phyloP scores from a whole-genome alignment of 1,140 invertebrate genomes.

The Dinoponera quadriceps region DNA sequence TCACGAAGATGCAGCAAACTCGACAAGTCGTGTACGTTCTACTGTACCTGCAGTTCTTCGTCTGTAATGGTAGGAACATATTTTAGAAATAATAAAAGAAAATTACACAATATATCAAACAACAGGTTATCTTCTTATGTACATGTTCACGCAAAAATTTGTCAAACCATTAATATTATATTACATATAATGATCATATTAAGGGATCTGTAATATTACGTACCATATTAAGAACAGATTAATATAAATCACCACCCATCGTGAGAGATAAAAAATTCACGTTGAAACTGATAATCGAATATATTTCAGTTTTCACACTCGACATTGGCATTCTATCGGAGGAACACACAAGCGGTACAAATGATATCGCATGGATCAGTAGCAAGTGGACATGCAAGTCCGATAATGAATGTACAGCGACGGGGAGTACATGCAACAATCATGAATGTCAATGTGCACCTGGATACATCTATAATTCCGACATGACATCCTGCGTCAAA shows the following conservation, averaged over 20 bases:
- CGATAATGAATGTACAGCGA: constrained; percentile 50
- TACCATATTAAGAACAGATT: too few relatives aligned
- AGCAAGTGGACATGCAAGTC: constrained; percentile 46
- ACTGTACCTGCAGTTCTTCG: constrained; percentile 22
- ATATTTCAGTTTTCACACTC: not conserved
- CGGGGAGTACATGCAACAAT: constrained; percentile 53
- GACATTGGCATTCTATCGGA: not conserved
- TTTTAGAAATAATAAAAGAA: not conserved
- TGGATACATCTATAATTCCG: constrained; percentile 62
- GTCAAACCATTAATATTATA: not conserved
- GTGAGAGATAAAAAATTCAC: not conserved
- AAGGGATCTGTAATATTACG: not conserved
- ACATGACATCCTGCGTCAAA: constrained; percentile 70
- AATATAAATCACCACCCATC: not conserved
- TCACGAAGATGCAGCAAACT: constrained; percentile 13
- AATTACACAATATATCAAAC: not conserved
- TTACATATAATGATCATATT: not conserved
- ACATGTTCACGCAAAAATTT: not conserved
- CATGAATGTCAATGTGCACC: constrained; percentile 60
- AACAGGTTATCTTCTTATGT: not conserved
- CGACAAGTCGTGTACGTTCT: constrained; percentile 5
- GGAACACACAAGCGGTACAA: not conserved
- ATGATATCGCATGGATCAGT: not conserved
- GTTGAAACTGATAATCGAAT: not conserved
- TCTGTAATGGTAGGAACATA: constrained; percentile 14